phyloP scores from a whole-genome alignment of 2,113 vertebrate species.

The Ictalurus furcatus region DNA sequence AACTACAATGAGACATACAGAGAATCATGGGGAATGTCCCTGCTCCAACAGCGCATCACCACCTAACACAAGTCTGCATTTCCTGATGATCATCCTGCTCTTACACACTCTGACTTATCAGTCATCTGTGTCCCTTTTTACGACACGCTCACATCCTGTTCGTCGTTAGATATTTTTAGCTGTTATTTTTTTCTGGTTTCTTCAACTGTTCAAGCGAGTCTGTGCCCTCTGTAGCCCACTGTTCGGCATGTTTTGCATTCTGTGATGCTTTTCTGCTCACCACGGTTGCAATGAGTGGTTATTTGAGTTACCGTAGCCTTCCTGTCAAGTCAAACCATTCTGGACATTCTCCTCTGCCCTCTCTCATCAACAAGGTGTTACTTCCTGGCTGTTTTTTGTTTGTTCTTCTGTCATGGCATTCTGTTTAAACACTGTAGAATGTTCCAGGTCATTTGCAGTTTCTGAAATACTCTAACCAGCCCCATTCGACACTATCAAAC shows the following conservation, averaged over 20 bases:
- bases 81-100: constrained; percentile 18
- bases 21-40: constrained; percentile 41
- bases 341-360: background rate
- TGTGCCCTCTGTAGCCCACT: background rate
- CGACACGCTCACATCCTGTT: background rate
- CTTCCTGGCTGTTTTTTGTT: too few relatives aligned
- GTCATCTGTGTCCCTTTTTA: background rate
- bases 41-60: constrained; percentile 43
- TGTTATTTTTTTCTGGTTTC: background rate
- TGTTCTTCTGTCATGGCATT: background rate
- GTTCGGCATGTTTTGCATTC: background rate
- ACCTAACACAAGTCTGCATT: constrained; percentile 6
- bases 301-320: background rate
- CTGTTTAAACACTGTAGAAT: background rate
- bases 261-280: background rate
- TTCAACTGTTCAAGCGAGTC: background rate
- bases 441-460: background rate
- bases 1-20: background rate
- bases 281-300: background rate
- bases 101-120: constrained; percentile 19
- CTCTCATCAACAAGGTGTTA: background rate
- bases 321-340: background rate
- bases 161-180: background rate
- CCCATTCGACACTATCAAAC: background rate
- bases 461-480: background rate